phyloP scores from a whole-genome alignment of 2,888 invertebrate species.

The Helicoverpa assulta region DNA sequence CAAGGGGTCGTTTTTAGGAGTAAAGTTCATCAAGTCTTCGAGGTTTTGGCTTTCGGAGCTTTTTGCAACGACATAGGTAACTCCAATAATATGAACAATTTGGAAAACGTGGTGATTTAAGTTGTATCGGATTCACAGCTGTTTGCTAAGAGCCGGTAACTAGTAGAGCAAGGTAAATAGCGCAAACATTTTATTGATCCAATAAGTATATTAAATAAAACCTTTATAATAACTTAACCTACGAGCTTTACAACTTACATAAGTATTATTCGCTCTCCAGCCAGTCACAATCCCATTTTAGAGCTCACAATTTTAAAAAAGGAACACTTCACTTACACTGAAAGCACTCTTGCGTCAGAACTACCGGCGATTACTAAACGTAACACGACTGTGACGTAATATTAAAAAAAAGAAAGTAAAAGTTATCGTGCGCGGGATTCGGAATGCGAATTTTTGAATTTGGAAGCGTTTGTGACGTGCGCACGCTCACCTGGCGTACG shows the following conservation, averaged over 20 bases:
- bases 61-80: no score
- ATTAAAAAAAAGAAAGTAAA: conserved; percentile 75
- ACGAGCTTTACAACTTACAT: conserved; percentile 47
- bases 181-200: not conserved
- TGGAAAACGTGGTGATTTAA: conserved; percentile 15
- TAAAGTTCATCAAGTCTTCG: no score
- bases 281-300: conserved; percentile 59
- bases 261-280: conserved; percentile 22
- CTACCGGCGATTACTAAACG: conserved; percentile 60
- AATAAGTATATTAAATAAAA: not conserved
- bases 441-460: conserved; percentile 65
- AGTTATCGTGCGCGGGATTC: conserved; percentile 67
- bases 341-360: conserved; percentile 62
- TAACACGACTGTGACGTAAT: conserved; percentile 67
- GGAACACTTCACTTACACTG: conserved; percentile 58
- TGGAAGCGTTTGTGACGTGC: conserved; percentile 71
- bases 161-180: not conserved
- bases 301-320: conserved; percentile 43
- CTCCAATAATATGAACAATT: not conserved
- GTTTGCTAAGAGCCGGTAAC: conserved; percentile 11
- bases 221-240: not conserved
- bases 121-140: conserved; percentile 9
- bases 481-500: conserved; percentile 79
- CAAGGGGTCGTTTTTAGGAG: no score
- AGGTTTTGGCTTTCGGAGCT: no score